phyloP scores from a whole-genome alignment of 2,888 invertebrate species.

The Oligia strigilis region DNA sequence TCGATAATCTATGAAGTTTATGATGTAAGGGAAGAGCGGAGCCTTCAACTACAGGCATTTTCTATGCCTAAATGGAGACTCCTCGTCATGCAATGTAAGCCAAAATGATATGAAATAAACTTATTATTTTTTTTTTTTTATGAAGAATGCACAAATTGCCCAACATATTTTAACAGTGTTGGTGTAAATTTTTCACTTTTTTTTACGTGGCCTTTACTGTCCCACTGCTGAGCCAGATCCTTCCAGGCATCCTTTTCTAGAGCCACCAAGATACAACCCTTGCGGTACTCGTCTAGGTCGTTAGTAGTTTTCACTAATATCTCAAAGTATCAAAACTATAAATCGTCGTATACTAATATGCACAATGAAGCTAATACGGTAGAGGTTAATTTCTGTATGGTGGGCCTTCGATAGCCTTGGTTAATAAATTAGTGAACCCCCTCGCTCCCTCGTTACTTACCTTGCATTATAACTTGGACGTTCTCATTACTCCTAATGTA shows the following conservation, averaged over 20 bases:
- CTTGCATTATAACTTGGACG: constrained; percentile 73
- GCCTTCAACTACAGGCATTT: too few species aligned
- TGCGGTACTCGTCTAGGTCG: not conserved
- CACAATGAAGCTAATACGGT: constrained; percentile 85
- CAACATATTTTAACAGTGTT: not conserved
- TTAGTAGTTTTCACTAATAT: not conserved
- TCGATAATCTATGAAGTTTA: not conserved
- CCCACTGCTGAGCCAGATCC: not conserved
- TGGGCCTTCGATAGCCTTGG: constrained; percentile 83
- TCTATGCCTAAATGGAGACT: too few species aligned
- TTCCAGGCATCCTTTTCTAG: not conserved
- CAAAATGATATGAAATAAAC: too few species aligned
- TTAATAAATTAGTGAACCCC: constrained; percentile 88
- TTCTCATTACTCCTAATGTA: constrained; percentile 77
- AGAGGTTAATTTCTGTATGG: constrained; percentile 88
- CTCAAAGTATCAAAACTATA: constrained; percentile 74
- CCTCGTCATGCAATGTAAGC: too few species aligned
- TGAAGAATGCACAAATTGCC: not conserved
- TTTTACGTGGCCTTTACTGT: too few species aligned
- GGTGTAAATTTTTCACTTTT: not conserved
- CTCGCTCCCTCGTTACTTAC: constrained; percentile 83
- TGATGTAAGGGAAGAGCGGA: too few species aligned
- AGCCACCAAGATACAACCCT: too few species aligned
- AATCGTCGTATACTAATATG: constrained; percentile 75
- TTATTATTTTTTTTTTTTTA: too few species aligned